These are phyloP conservation scores for Acanthurus leucopareius DNA, from an alignment of 2,797 vertebrate species.

Conservation along the genomic window DNA sequence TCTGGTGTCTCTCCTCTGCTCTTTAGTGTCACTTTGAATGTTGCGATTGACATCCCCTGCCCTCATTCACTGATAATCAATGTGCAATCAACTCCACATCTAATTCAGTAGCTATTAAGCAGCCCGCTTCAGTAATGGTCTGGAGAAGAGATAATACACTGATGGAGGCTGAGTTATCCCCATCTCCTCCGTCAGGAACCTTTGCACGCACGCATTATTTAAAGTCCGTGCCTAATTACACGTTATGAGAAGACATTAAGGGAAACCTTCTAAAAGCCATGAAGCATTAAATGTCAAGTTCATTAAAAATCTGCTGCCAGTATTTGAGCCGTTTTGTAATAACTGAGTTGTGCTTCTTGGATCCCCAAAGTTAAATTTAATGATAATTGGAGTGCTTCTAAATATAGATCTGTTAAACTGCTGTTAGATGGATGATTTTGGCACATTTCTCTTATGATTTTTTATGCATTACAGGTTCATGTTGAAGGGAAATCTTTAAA, in stretches of 20 bases:
- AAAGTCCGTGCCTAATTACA: constrained; percentile 68
- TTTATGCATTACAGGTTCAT: too few species aligned
- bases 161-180: constrained; percentile 62
- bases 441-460: background rate
- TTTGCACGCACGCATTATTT: constrained; percentile 55
- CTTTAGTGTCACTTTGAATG: constrained; percentile 56
- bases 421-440: constrained; percentile 1
- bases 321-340: constrained; percentile 53
- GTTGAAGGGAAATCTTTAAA: too few species aligned
- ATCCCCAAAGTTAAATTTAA: constrained; percentile 46
- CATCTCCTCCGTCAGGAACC: constrained; percentile 55
- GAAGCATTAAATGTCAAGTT: constrained; percentile 77
- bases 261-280: constrained; percentile 63
- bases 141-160: constrained; percentile 59
- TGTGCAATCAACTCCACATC: constrained; percentile 69
- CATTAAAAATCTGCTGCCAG: constrained; percentile 69
- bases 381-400: constrained; percentile 33
- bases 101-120: constrained; percentile 66
- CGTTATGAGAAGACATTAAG: constrained; percentile 69
- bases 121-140: constrained; percentile 47
- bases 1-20: background rate
- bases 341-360: constrained; percentile 45
- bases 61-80: constrained; percentile 66
- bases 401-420: constrained; percentile 20
- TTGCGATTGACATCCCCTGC: constrained; percentile 38